Conservation (phyloP, 2,888 invertebrate species). For the Cantharis nigra region DNA sequence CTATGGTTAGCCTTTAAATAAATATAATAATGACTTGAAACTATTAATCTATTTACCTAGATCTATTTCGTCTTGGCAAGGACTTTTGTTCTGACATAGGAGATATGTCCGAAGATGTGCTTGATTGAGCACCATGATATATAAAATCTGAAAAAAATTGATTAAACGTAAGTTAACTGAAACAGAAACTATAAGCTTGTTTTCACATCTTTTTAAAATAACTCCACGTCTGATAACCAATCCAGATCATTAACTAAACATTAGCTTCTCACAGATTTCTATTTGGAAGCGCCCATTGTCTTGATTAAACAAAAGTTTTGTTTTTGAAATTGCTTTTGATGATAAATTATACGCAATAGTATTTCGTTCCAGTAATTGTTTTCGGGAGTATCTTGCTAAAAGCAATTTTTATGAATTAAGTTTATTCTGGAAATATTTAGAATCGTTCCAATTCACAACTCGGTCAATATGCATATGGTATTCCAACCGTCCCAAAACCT, state of each 20-base stretch:
- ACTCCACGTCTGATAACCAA: neutral
- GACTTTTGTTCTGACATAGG: conserved; percentile 80
- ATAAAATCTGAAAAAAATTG: conserved; percentile 65
- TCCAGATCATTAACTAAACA: neutral
- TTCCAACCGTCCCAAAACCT: neutral
- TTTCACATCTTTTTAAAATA: neutral
- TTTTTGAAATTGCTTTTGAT: neutral
- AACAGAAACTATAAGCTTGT: neutral
- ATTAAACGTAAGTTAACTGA: neutral
- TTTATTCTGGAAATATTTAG: neutral
- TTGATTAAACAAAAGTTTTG: neutral
- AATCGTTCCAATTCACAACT: neutral
- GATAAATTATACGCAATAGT: neutral
- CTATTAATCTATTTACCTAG: conserved; percentile 59
- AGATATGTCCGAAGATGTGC: conserved; percentile 77
- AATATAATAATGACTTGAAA: conserved; percentile 13
- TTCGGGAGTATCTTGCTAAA: neutral
- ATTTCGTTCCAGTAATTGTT: neutral
- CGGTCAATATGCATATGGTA: neutral
- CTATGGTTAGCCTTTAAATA: conserved; percentile 45
- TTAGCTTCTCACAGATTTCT: neutral
- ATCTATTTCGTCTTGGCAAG: conserved; percentile 71
- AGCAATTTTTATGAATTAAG: neutral
- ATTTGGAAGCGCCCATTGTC: neutral
- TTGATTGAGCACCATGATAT: conserved; percentile 76